phyloP scores from a whole-genome alignment of 2,888 invertebrate genomes.

The Agriopis aurantiaria region DNA sequence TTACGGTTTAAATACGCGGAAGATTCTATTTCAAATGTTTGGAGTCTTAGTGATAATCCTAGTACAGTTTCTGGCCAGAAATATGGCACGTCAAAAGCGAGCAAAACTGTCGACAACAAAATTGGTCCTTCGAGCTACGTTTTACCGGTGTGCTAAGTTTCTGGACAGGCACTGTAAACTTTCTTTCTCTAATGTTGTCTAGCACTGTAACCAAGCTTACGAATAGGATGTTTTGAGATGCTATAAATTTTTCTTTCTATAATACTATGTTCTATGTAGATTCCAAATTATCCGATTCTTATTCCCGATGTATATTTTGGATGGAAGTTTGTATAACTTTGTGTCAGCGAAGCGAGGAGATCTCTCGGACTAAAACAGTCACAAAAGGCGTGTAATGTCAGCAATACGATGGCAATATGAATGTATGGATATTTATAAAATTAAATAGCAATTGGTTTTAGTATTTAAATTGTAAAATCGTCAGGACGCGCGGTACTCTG shows the following conservation, averaged over 20 bases:
- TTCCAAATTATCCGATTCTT: conserved; percentile 49
- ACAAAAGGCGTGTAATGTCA: conserved; percentile 44
- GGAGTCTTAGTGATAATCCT: conserved; percentile 31
- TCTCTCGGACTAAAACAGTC: conserved; percentile 42
- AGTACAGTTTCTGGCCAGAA: conserved; percentile 21
- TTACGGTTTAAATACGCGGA: conserved; percentile 24
- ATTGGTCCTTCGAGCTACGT: conserved; percentile 1
- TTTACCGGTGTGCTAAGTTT: background rate
- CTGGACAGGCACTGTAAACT: conserved; percentile 3
- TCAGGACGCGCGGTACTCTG: conserved; percentile 44
- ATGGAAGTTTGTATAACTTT: conserved; percentile 46
- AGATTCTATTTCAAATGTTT: conserved; percentile 12
- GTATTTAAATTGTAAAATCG: conserved; percentile 55
- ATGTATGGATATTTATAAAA: conserved; percentile 42
- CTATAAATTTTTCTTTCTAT: conserved; percentile 50
- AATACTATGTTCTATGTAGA: conserved; percentile 58
- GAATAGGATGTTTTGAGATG: conserved; percentile 50
- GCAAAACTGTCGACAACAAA: background rate
- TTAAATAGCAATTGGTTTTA: conserved; percentile 48
- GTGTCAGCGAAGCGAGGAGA: conserved; percentile 45
- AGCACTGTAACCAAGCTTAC: conserved; percentile 50
- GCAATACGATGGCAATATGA: conserved; percentile 47
- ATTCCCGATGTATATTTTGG: conserved; percentile 55
- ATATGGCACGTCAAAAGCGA: background rate
- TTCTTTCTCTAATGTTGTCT: conserved; percentile 31